Evolutionary conservation across 2,888 invertebrate genomes (phyloP).

Genomic region (Amaurobius ferox): DNA sequence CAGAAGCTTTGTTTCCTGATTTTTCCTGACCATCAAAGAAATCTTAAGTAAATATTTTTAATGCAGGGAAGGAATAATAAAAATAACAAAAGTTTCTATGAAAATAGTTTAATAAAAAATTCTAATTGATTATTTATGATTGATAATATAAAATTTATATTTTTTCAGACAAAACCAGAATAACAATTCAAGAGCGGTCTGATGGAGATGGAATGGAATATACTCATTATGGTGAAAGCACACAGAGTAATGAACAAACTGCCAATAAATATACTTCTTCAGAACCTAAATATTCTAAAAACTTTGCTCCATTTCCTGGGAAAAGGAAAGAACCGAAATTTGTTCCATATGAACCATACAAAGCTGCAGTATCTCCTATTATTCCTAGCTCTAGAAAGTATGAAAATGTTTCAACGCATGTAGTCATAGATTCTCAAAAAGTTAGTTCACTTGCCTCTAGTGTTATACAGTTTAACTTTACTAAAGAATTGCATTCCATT

Average conservation of each 20-base stretch:
- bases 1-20: too few species aligned
- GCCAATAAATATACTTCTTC: not conserved
- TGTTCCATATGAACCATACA: constrained; percentile 92
- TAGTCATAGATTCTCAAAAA: constrained; percentile 33
- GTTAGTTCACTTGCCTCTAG: constrained; percentile 44
- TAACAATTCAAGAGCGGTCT: constrained; percentile 51
- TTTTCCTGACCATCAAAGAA: too few species aligned
- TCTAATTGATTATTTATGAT: too few species aligned
- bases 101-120: too few species aligned
- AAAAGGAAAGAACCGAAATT: constrained; percentile 84
- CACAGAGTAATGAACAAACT: not conserved
- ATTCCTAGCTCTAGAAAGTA: constrained; percentile 78
- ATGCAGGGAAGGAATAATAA: too few species aligned
- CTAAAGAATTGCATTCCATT: not conserved
- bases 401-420: not conserved
- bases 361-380: constrained; percentile 89
- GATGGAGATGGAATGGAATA: constrained; percentile 73
- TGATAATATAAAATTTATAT: too few species aligned
- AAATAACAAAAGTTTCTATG: too few species aligned
- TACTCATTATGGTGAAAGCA: not conserved
- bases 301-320: constrained; percentile 33
- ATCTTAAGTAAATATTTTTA: too few species aligned
- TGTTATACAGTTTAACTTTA: constrained; percentile 17
- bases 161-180: constrained; percentile 38
- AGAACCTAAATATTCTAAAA: not conserved